phyloP scores from a whole-genome alignment of 2,888 invertebrate species.

The Orthosia incerta region DNA sequence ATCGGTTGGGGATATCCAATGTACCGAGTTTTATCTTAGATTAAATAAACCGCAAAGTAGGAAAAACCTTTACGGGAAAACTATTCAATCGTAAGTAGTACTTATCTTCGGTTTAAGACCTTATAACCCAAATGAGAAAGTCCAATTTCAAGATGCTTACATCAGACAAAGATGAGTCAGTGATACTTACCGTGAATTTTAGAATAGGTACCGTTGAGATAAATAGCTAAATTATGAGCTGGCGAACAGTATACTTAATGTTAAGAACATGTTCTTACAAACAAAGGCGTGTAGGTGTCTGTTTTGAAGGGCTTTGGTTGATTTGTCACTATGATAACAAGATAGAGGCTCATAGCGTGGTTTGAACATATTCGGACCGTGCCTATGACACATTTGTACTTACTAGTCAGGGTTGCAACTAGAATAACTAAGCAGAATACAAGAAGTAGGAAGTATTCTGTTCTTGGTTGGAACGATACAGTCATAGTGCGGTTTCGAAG shows the following conservation, averaged over 20 bases:
- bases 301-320: background rate
- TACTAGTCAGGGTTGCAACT: too few species aligned
- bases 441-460: too few species aligned
- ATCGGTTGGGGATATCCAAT: background rate
- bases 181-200: constrained; percentile 22
- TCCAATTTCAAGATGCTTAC: constrained; percentile 1
- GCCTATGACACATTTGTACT: too few species aligned
- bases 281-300: background rate
- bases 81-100: background rate
- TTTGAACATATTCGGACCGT: too few species aligned
- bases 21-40: background rate
- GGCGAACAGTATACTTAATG: background rate
- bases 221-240: constrained; percentile 41
- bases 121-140: background rate
- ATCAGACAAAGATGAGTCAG: constrained; percentile 38
- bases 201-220: constrained; percentile 26
- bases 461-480: too few species aligned
- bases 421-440: too few species aligned
- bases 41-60: background rate
- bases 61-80: background rate
- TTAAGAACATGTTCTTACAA: background rate
- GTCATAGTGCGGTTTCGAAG: too few species aligned
- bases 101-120: background rate
- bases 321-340: background rate
- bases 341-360: too few species aligned